These are phyloP conservation scores for Urocynchramus pylzowi DNA, from an alignment of 2,113 vertebrate species.

Conservation along the genomic window DNA sequence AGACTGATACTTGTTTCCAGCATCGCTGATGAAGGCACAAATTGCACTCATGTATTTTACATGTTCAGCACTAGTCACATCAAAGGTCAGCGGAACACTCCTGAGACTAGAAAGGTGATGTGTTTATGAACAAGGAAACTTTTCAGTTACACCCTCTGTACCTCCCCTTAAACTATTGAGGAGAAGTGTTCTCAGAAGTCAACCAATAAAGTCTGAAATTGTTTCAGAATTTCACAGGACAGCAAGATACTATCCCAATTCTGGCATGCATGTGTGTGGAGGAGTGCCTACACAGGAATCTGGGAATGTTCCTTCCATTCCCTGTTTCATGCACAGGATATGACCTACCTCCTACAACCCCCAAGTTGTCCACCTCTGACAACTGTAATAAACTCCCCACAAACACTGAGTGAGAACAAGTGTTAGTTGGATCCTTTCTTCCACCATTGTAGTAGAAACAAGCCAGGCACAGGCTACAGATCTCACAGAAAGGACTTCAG, in stretches of 20 bases:
- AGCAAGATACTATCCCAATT: not conserved
- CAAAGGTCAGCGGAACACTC: not conserved
- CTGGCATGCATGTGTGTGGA: rapidly evolving
- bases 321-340: rapidly evolving
- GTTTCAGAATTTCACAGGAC: not conserved
- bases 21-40: not conserved
- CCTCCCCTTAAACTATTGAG: not conserved
- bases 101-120: not conserved
- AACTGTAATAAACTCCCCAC: not conserved
- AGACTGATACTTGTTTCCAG: not conserved
- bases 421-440: not conserved
- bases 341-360: not conserved
- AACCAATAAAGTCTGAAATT: not conserved
- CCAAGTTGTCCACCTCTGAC: not conserved
- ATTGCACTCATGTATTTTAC: not conserved
- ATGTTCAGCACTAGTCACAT: not conserved
- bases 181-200: not conserved
- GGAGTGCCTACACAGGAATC: rapidly evolving
- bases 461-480: rapidly evolving
- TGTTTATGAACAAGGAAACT: not conserved
- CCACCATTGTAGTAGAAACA: rapidly evolving
- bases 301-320: not conserved
- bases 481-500: not conserved
- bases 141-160: not conserved
- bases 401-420: not conserved